Evolutionary conservation across 2,888 invertebrate genomes (phyloP), one percentile per base, ranked within the genome.

Genomic region (Campaea margaritaria): DNA sequence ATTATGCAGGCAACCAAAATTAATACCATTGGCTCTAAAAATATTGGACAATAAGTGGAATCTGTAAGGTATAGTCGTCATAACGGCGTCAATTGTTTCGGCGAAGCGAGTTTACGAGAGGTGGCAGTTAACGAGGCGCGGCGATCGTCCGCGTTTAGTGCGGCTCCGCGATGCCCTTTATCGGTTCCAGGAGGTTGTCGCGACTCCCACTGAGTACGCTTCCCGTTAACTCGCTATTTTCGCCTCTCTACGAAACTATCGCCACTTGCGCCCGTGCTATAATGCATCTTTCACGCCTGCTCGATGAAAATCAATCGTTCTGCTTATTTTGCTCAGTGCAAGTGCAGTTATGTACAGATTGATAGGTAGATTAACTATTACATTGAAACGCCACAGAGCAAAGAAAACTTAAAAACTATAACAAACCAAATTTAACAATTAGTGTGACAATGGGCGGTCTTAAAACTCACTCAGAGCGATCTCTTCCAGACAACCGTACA

Each of bases 181-280:
- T 91, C 81, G 89, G 85, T 91, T 91, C 91, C 81, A 74, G 83
- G 91, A 91, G 86, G 83, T 81, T 83, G 83, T 79, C 81, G 83
- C 80, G 85, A 82, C 88, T 84, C 85, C 87, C 87, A 79, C 83
- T 75, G 81, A 77, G 79, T 82, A 82, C 81, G 80, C 76, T 91
- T 91, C 89, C 78, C 82, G 80, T 76, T 83, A 91, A 87, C 79
- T 73, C 68, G 85, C 89, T 91, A 91, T 91, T 91, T 91, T 86
- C 78, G 86, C 83, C 69, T 75, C 86, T 87, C 86, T 83, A 75
- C 81, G 85, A 86, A 86, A 81, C 82, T 84, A 85, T 85, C 70
- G 68, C 69, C 73, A 76, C 76, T 79, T 75, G 75, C 67, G 73
- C 74, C 12, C 77, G 73, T 73, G 76, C 79, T 74, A 74, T 85